Percentiles rank a stretch among this genome's conserved stretches.
These are phyloP conservation scores for Geotria australis DNA, from an alignment of 2,797 vertebrate genomes.

Conservation along the genomic window DNA sequence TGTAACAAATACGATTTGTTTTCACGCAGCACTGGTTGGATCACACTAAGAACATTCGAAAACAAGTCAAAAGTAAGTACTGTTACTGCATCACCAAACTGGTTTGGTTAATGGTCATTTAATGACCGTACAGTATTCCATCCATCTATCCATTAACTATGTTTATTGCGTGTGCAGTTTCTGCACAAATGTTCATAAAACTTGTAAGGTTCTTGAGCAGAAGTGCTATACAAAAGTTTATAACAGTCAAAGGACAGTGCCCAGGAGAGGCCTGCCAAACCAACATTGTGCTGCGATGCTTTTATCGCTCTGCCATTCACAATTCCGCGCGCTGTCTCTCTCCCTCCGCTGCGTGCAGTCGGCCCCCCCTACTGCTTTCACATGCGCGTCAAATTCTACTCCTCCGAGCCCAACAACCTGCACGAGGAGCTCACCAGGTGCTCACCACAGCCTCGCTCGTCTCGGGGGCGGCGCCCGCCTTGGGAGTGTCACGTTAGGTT, in stretches of 20 bases:
- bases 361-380: constrained; percentile 90
- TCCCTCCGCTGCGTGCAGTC: constrained; percentile 19
- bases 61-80: constrained; percentile 96
- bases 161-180: constrained; percentile 1
- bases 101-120: neutral
- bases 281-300: no score
- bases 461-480: no score
- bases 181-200: neutral
- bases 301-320: neutral
- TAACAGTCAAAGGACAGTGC: no score
- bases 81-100: neutral
- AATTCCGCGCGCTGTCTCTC: neutral
- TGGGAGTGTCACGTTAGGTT: no score
- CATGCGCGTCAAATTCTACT: constrained; percentile 92
- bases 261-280: no score
- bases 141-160: constrained; percentile 1
- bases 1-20: neutral
- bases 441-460: neutral
- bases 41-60: constrained; percentile 90
- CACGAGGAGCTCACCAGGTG: constrained; percentile 53
- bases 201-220: no score
- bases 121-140: neutral
- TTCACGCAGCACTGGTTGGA: constrained; percentile 72
- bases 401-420: constrained; percentile 87
- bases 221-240: no score